Base-by-base conservation (phyloP, 2,888 invertebrate species). In the Napeogenes inachia region DNA sequence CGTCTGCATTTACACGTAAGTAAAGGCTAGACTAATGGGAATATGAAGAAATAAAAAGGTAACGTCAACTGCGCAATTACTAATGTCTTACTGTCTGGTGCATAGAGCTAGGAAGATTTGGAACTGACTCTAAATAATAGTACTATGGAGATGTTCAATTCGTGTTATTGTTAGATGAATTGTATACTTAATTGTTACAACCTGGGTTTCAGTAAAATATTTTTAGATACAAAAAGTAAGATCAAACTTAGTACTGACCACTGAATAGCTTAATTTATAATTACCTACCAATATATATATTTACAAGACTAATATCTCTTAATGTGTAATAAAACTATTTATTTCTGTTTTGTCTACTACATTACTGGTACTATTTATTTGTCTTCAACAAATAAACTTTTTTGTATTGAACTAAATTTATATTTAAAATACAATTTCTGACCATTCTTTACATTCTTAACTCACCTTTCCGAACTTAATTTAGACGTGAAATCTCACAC, bases 401-500 rank as follows among this genome's bases (percentile, higher is more conserved):
- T 38, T 38, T 46, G 13, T 47, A 32, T 21, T 4, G 13, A 30
- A 45, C 32, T 4, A 21, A 0, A 45, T 8, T 6, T 42, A 32
- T 10, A 50, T 30, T 30, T 13, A 21, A 50, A 13, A 13, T 50
- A 6, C 21, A 21, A 50, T 10, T 50, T 3, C 21, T 46, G 47
- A 3, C 45, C 13, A 21, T n/a, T 54, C 59, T n/a, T 3, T 42
- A 58, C 56, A 46, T 56, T 60, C 10, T 45, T 47, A 47, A 42
- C 57, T 60, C 62, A 42, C n/a, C 33, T 58, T 38, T 56, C 45
- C 60, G 54, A 67, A 71, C 68, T 70, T 74, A 73, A 73, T 73
- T 70, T 68, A 72, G 73, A 75, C 76, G 67, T 73, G 73, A 75
- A 78, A 79, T 78, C 76, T 74, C 79, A 81, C 76, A 80, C 79